Evolutionary conservation across 2,797 vertebrate species (phyloP).

Genomic region (Sparus aurata): DNA sequence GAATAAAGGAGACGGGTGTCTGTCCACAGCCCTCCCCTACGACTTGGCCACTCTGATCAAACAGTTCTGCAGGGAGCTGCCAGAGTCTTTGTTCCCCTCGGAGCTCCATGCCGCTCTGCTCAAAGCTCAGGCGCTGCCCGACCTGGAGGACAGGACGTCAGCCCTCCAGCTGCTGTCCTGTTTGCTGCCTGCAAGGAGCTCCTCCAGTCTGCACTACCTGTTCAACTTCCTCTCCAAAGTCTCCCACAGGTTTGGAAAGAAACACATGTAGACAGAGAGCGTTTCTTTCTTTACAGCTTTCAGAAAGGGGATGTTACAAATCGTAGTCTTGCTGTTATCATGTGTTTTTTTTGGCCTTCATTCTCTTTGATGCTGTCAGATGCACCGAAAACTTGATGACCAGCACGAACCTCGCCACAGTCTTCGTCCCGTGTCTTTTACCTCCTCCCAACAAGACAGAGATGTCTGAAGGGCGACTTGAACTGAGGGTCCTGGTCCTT

Average conservation of each 20-base stretch:
- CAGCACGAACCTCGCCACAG: conserved; percentile 91
- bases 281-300: too few species aligned
- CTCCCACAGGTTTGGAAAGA: conserved; percentile 86
- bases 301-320: neutral
- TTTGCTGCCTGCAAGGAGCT: conserved; percentile 85
- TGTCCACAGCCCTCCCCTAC: conserved; percentile 87
- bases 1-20: conserved; percentile 87
- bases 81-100: conserved; percentile 87
- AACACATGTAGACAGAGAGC: too few species aligned
- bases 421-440: conserved; percentile 92
- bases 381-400: conserved; percentile 92
- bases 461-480: conserved; percentile 88
- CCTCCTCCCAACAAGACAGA: conserved; percentile 86
- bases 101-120: conserved; percentile 88
- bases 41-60: conserved; percentile 93
- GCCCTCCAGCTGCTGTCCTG: conserved; percentile 91
- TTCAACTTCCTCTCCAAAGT: conserved; percentile 90
- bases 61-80: conserved; percentile 92
- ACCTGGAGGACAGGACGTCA: conserved; percentile 79
- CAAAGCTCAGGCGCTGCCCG: conserved; percentile 87
- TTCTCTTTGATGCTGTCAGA: conserved; percentile 70
- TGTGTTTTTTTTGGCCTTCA: neutral
- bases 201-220: conserved; percentile 88
- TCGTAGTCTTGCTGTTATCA: too few species aligned
- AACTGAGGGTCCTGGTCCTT: conserved; percentile 87